Base-by-base conservation (phyloP, 92 coral and sea anemone species). In the Montipora capitata region DNA sequence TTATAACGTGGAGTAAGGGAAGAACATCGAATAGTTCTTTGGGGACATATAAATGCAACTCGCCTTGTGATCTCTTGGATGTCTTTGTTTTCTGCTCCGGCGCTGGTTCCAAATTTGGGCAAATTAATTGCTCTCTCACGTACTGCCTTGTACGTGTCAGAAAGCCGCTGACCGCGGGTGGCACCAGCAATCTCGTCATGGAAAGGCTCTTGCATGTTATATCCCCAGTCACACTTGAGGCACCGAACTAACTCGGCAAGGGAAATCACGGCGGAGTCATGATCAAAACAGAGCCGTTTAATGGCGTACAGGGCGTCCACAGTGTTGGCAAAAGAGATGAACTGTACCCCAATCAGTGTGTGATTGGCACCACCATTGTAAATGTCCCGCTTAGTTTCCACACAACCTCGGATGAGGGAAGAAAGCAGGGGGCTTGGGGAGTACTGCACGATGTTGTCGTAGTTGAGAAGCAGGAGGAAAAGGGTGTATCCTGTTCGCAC, bases 371-470 rank as follows among this genome's bases (percentile, higher is more conserved):
- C 97, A 45, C 95, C 97, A 18, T 94, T 66, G 62, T 90, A 89
- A 20, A 94, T 81, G 75, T 94, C 97, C 11, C 95, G 91, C 54
- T 90, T 86, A 17, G 97, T 81, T 78, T 94, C 94, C 88, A 82
- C 54, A 76, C 97, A 94, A n/a, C 95, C 98, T 17, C 81, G 87
- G 74, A 94, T 90, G 84, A 92, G 54, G 14, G 96, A 62, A 58
- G 98, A 94, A 35, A 94, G 92, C 83, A 94, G 65, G 16, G 98
- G 98, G 84, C 92, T 92, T 78, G 98, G 95, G 39, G 94, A 92
- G 68, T 67, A 88, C 68, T 88, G 82, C 6, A 84, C 91, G 3
- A 94, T 52, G 86, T 94, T 94, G 41, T 94, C 98, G 65, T 94
- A 94, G 88, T 89, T 92, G 63, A 84, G 78, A 12, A 94, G 95